Conservation (phyloP, 2,113 vertebrate genomes). For the Sapajus apella region DNA sequence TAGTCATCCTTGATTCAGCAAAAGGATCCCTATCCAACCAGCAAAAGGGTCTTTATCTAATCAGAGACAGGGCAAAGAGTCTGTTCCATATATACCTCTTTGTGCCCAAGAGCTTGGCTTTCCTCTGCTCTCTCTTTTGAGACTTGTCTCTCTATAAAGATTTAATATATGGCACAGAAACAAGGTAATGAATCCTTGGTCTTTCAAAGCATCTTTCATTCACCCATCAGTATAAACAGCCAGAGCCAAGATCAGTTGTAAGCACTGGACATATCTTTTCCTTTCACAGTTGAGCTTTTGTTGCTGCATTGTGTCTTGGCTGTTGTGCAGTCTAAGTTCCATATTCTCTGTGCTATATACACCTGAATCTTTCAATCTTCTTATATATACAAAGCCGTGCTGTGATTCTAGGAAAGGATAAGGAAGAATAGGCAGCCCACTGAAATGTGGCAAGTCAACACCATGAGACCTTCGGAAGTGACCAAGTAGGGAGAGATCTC, state of each 20-base stretch:
- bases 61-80: not conserved
- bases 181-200: not conserved
- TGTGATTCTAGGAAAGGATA: not conserved
- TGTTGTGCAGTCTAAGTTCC: not conserved
- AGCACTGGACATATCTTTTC: not conserved
- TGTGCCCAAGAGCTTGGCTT: not conserved
- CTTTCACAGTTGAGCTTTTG: not conserved
- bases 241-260: not conserved
- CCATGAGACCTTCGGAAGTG: not conserved
- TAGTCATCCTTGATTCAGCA: not conserved
- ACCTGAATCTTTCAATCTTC: not conserved
- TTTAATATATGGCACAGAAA: not conserved
- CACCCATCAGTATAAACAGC: not conserved
- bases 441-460: not conserved
- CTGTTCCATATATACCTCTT: not conserved
- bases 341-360: not conserved
- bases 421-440: not conserved
- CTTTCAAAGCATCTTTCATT: conserved; percentile 29
- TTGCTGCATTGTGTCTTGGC: not conserved
- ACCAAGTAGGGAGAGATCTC: not conserved
- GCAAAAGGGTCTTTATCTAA: not conserved
- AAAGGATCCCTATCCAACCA: not conserved
- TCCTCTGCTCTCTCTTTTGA: not conserved
- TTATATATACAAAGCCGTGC: not conserved
- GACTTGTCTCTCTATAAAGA: conserved; percentile 1